These are phyloP conservation scores for Rhyacophila brunnea DNA, from an alignment of 1,140 invertebrate genomes.

Conservation along the genomic window DNA sequence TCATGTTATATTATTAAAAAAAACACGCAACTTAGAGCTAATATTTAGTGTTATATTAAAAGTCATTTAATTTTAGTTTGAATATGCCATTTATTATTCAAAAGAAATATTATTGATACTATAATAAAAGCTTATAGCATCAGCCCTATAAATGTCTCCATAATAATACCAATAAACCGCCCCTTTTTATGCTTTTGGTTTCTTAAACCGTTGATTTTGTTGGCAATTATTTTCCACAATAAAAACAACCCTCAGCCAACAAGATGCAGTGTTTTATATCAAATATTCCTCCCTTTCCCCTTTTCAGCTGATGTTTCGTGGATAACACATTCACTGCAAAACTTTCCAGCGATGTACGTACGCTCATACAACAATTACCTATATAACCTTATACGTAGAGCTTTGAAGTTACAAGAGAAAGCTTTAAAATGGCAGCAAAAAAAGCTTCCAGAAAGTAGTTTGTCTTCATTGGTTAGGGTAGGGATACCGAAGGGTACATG, in stretches of 20 bases:
- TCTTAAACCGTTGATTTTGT: constrained; percentile 1
- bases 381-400: neutral
- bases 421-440: constrained; percentile 27
- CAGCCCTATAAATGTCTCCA: too few species aligned
- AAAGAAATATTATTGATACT: too few species aligned
- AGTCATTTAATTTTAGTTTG: too few species aligned
- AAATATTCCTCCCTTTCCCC: constrained; percentile 9
- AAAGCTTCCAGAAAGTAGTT: constrained; percentile 21
- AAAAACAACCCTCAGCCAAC: neutral
- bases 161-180: constrained; percentile 2
- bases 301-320: neutral
- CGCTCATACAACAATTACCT: neutral
- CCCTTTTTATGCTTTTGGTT: constrained; percentile 10
- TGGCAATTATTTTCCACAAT: constrained; percentile 16
- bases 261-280: constrained; percentile 6
- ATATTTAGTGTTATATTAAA: too few species aligned
- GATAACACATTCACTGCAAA: constrained; percentile 16
- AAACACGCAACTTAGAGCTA: too few species aligned
- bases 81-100: too few species aligned
- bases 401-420: constrained; percentile 24
- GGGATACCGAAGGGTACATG: constrained; percentile 9
- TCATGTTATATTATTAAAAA: too few species aligned
- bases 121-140: too few species aligned
- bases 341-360: neutral
- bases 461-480: constrained; percentile 27